Base-by-base conservation (phyloP, 1,140 invertebrate species). In the Liolophura sinensis region DNA sequence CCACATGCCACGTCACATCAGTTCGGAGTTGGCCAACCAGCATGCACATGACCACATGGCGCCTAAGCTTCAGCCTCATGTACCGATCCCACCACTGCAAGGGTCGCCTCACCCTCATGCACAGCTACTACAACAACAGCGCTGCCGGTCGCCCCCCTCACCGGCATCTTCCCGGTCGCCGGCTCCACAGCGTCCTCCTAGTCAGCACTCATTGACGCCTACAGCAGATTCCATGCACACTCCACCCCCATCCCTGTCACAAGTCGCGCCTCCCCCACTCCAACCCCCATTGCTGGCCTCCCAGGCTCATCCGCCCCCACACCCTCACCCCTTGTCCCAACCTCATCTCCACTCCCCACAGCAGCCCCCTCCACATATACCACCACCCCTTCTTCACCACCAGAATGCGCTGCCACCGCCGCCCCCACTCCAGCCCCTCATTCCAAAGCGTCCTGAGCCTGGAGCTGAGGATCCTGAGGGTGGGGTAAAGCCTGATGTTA, bases 61-160 rank as follows among this genome's bases (percentile, higher is more conserved):
- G 31, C 31, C 31, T 9, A 40, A 40, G 9, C 31, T 40, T 3
- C 31, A 40, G 31, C 31, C 31, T 40, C 31, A 40, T 9, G 31
- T 40, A 47, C 64, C 65, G 0, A 55, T 56, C 46, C 62, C 65
- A n/a, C 62, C 48, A 56, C 50, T 40, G 51, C 51, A 63, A 55
- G 58, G 62, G 9, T n/a, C n/a, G 40, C 31, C 60, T 22, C 60
- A 20, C n/a, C 24, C 47, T 25, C 51, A 56, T 63, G 55, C 46
- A 46, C 27, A 52, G 31, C 52, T 71, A 65, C 55, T 69, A 24
- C 46, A 68, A 63, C 60, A 51, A 61, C 54, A 63, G 22, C 25
- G 61, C 58, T 49, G 25, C 51, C 46, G 51, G 50, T 31, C 62
- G 57, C 14, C 47, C 64, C 46, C 62, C 47, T 50, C 64, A 60